These are phyloP conservation scores for Typhlomys cinereus DNA, from an alignment of 2,113 vertebrate species.

Conservation along the genomic window DNA sequence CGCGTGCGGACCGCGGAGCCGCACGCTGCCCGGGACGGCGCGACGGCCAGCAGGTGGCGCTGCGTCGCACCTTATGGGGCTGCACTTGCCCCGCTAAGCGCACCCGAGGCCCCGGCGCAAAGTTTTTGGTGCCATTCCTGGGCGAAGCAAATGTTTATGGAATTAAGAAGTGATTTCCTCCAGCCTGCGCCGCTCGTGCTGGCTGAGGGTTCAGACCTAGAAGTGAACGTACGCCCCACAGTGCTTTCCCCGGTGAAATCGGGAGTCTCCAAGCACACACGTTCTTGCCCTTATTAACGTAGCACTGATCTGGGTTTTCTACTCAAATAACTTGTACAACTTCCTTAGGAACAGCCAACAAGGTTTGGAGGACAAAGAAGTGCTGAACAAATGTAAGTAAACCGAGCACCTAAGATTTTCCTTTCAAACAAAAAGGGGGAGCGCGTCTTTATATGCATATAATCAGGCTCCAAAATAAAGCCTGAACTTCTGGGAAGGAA, in stretches of 20 bases:
- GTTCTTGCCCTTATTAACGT: slow-evolving; percentile 74
- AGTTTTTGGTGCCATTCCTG: slow-evolving; percentile 84
- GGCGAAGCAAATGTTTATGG: slow-evolving; percentile 91
- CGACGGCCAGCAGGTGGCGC: slow-evolving; percentile 86
- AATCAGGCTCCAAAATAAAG: not conserved
- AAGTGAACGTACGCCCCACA: slow-evolving; percentile 79
- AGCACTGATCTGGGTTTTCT: slow-evolving; percentile 81
- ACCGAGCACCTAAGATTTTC: slow-evolving; percentile 83
- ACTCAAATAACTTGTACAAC: slow-evolving; percentile 79
- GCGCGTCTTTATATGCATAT: not conserved
- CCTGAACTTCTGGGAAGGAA: not conserved
- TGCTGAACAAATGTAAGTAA: slow-evolving; percentile 90
- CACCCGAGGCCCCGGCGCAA: slow-evolving; percentile 63
- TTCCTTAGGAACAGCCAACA: slow-evolving; percentile 79
- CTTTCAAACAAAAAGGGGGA: slow-evolving; percentile 71
- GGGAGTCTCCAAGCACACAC: slow-evolving; percentile 73
- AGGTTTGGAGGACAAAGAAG: slow-evolving; percentile 84
- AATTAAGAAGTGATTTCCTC: slow-evolving; percentile 96
- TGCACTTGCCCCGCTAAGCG: not conserved
- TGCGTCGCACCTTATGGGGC: slow-evolving; percentile 82
- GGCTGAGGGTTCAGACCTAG: slow-evolving; percentile 81
- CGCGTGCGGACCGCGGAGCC: fast-evolving
- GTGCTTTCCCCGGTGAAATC: slow-evolving; percentile 71
- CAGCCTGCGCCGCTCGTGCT: slow-evolving; percentile 81
- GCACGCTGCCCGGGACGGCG: not conserved